Percentiles rank a stretch among this genome's conserved stretches.
Evolutionary conservation across 2,888 invertebrate species (phyloP).

Genomic region (Gerosis bhagava): DNA sequence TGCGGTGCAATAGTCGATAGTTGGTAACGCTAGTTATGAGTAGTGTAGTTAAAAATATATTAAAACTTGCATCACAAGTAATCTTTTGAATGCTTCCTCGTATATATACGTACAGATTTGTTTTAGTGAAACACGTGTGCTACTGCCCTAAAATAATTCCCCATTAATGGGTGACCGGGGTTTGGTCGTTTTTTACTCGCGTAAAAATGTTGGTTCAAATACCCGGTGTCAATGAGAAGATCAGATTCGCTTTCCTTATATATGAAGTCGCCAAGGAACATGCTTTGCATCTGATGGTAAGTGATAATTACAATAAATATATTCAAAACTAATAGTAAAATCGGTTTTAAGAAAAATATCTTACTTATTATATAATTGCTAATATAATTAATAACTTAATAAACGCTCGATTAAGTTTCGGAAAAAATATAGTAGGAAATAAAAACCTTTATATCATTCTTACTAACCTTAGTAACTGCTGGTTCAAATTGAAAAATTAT

Average conservation of each 20-base stretch:
- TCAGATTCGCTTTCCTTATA: conserved; percentile 21
- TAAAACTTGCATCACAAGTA: conserved; percentile 11
- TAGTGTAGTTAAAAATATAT: conserved; percentile 25
- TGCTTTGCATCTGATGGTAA: conserved; percentile 22
- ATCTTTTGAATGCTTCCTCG: conserved; percentile 21
- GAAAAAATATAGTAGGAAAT: no score
- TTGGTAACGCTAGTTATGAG: conserved; percentile 18
- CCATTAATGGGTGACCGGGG: conserved; percentile 44
- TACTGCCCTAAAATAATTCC: conserved; percentile 19
- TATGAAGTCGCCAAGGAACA: conserved; percentile 21
- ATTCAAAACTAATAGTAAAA: no score
- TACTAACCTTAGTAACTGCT: no score
- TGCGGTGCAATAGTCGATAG: conserved; percentile 16
- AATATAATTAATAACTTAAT: no score
- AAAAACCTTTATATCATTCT: no score
- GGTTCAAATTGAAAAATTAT: no score
- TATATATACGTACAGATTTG: conserved; percentile 8
- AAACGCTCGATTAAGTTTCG: no score
- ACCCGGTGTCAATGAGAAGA: conserved; percentile 19
- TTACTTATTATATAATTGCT: no score
- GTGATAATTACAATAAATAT: no score
- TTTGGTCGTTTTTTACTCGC: conserved; percentile 39
- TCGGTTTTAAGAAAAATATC: no score
- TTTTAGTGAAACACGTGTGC: conserved; percentile 26
- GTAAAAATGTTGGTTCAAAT: conserved; percentile 24